These are phyloP conservation scores for Leptobrachium ailaonicum DNA, from an alignment of 2,113 vertebrate species.

Conservation along the genomic window DNA sequence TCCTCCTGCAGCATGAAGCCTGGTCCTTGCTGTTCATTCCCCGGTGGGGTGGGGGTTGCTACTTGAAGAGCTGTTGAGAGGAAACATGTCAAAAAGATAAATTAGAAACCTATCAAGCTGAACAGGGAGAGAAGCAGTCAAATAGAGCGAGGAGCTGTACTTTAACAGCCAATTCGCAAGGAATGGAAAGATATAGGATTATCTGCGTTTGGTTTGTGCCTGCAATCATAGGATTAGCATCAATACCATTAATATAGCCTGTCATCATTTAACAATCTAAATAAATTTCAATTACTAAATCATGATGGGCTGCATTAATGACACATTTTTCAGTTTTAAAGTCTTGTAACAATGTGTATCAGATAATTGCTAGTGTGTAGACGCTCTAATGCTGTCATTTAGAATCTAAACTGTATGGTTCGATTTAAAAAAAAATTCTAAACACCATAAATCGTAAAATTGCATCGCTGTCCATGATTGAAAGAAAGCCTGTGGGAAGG, in stretches of 20 bases:
- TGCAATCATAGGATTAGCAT: constrained; percentile 33
- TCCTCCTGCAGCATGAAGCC: constrained; percentile 38
- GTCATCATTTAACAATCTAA: neutral
- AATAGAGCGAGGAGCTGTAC: constrained; percentile 24
- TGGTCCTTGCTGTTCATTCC: constrained; percentile 41
- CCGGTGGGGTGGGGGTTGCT: constrained; percentile 30
- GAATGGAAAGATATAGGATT: constrained; percentile 21
- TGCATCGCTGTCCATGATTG: no score
- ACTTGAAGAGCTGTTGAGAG: constrained; percentile 46
- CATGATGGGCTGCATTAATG: constrained; percentile 33
- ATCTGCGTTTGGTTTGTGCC: constrained; percentile 20
- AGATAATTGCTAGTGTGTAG: constrained; percentile 30
- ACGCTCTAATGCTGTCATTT: constrained; percentile 19
- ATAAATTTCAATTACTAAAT: constrained; percentile 19
- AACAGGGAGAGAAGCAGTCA: constrained; percentile 32
- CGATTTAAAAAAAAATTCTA: constrained; percentile 4
- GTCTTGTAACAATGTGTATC: constrained; percentile 24
- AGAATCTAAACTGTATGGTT: constrained; percentile 20
- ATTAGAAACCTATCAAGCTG: constrained; percentile 48
- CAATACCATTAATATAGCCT: neutral
- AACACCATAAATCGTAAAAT: no score
- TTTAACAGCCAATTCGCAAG: constrained; percentile 31
- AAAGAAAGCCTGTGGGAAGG: no score
- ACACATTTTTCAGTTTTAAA: constrained; percentile 24
- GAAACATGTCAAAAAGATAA: constrained; percentile 48